These are phyloP conservation scores for Teleogryllus occipitalis DNA, from an alignment of 1,140 invertebrate species.

Conservation along the genomic window DNA sequence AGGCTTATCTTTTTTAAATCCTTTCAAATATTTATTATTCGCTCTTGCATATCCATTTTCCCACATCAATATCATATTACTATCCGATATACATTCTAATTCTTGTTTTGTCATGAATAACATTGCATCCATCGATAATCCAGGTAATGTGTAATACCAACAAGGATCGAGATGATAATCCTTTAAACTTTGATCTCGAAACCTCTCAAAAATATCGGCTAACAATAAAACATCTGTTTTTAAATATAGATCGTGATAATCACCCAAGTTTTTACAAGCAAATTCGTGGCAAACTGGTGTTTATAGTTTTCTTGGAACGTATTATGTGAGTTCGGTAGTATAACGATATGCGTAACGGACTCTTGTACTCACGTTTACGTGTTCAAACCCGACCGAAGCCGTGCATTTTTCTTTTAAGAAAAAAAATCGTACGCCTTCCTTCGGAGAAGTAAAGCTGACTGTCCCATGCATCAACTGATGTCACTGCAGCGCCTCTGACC, in stretches of 20 bases:
- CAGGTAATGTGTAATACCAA: neutral
- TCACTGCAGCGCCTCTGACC: too few species aligned
- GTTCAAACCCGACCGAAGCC: too few species aligned
- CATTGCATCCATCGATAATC: neutral
- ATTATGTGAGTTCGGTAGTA: too few species aligned
- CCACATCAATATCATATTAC: constrained; percentile 7
- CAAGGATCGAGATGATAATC: neutral
- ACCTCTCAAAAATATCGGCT: neutral
- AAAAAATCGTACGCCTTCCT: too few species aligned
- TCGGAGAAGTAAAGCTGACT: too few species aligned
- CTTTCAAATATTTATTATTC: constrained; percentile 16
- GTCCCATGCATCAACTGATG: too few species aligned
- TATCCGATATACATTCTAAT: neutral
- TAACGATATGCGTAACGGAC: too few species aligned
- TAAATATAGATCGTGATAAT: constrained; percentile 30
- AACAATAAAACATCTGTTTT: neutral
- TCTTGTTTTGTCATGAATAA: neutral
- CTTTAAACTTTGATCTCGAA: neutral
- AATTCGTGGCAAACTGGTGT: constrained; percentile 28
- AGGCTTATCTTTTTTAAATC: neutral
- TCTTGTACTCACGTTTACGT: too few species aligned
- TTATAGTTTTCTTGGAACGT: too few species aligned
- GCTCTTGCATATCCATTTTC: constrained; percentile 10
- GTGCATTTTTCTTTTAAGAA: too few species aligned
- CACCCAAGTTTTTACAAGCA: constrained; percentile 32